Conservation (phyloP, 2,888 invertebrate species). For the Acleris cristana region DNA sequence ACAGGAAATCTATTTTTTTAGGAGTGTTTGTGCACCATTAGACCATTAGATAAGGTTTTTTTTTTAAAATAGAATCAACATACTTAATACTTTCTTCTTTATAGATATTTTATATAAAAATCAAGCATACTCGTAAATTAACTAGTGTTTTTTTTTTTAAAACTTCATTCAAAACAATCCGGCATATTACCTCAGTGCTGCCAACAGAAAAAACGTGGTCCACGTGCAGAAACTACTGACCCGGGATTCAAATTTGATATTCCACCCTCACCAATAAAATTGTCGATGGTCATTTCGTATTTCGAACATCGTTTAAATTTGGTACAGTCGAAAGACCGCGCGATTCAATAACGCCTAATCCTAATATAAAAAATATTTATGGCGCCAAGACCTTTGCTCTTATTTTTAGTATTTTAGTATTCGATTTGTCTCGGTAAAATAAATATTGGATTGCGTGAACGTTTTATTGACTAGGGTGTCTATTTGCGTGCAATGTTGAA, state of each 20-base stretch:
- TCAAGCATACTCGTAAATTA: too few relatives aligned
- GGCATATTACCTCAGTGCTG: background rate
- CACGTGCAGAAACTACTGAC: constrained; percentile 1
- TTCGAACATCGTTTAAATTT: constrained; percentile 48
- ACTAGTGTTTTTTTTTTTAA: too few relatives aligned
- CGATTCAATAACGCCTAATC: constrained; percentile 38
- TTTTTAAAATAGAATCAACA: too few relatives aligned
- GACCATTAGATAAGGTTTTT: too few relatives aligned
- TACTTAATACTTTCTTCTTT: too few relatives aligned
- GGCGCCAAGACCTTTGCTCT: constrained; percentile 32
- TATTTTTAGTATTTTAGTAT: constrained; percentile 34
- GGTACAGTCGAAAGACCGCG: constrained; percentile 41
- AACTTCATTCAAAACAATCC: too few relatives aligned
- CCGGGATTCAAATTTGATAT: constrained; percentile 19
- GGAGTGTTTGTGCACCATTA: background rate
- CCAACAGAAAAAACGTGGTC: background rate
- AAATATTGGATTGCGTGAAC: constrained; percentile 6
- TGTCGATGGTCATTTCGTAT: constrained; percentile 41
- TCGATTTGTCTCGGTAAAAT: constrained; percentile 23
- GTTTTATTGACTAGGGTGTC: constrained; percentile 11
- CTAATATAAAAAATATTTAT: constrained; percentile 40
- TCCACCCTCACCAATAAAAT: constrained; percentile 46
- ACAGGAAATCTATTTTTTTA: constrained; percentile 13
- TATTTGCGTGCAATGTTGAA: constrained; percentile 11
- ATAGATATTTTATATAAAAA: too few relatives aligned